Conservation (phyloP, 2,797 vertebrate genomes). For the Kryptolebias ocellatus region DNA sequence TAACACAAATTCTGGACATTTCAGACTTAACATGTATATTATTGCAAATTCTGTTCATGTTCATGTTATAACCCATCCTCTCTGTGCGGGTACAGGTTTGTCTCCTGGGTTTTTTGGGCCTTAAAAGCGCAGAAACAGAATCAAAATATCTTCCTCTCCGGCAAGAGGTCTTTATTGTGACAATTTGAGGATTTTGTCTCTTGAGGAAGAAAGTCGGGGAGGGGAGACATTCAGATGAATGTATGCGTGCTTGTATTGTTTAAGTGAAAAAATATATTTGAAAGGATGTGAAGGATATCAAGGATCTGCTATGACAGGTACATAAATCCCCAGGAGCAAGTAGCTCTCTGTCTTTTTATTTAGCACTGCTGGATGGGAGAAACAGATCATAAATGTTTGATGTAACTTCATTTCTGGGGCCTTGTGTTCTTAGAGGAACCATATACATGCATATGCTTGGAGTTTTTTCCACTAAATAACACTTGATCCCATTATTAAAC, state of each 20-base stretch:
- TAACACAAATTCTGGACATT: no score
- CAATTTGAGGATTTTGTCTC: slow-evolving; percentile 5
- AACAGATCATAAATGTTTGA: neutral
- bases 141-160: neutral
- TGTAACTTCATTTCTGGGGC: neutral
- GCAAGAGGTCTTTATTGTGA: neutral
- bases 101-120: neutral
- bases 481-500: neutral
- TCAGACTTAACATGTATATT: neutral
- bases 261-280: neutral
- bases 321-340: slow-evolving; percentile 3
- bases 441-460: neutral
- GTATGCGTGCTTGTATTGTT: neutral
- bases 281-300: neutral
- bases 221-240: neutral
- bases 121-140: neutral
- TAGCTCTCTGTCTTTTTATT: neutral
- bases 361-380: neutral
- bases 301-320: neutral
- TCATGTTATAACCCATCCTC: no score
- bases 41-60: no score
- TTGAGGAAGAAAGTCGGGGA: neutral
- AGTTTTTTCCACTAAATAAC: neutral
- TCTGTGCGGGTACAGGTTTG: neutral
- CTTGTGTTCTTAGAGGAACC: no score